Evolutionary conservation across 1,140 invertebrate species (phyloP).

Genomic region (Ooceraea biroi): DNA sequence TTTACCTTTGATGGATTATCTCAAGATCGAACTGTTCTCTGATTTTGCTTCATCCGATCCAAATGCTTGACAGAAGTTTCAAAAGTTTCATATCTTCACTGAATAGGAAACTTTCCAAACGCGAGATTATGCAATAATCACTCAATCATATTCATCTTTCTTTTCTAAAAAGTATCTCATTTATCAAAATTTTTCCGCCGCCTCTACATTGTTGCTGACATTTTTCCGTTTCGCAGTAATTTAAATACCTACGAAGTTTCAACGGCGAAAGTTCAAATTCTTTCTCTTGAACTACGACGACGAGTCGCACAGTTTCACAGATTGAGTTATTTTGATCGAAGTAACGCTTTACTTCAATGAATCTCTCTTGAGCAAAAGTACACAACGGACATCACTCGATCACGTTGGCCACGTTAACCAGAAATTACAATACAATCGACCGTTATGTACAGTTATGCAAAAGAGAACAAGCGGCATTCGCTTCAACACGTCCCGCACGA

Average conservation of each 20-base stretch:
- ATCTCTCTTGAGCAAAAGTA: conserved; percentile 16
- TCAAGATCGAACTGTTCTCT: conserved; percentile 20
- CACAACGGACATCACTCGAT: background rate
- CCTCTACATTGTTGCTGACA: conserved; percentile 34
- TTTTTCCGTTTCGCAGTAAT: background rate
- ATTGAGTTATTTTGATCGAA: conserved; percentile 32
- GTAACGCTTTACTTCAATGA: background rate
- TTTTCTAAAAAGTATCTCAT: conserved; percentile 24
- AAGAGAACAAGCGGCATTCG: conserved; percentile 4
- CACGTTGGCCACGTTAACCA: conserved; percentile 2
- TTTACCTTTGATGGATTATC: conserved; percentile 64
- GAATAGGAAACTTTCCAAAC: background rate
- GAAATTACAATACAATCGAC: conserved; percentile 27
- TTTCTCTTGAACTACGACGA: background rate
- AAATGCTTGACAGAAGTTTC: background rate
- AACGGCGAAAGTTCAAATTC: background rate
- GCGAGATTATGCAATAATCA: conserved; percentile 27
- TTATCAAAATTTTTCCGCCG: conserved; percentile 33
- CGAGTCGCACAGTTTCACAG: conserved; percentile 9
- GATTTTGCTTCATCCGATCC: conserved; percentile 54
- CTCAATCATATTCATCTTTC: conserved; percentile 34
- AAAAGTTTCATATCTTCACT: conserved; percentile 11
- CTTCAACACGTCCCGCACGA: background rate
- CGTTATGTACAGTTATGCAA: background rate
- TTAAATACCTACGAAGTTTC: background rate